Evolutionary conservation across 92 coral and sea anemone genomes (phyloP), one percentile per base, ranked within the genome.

Genomic region (Heteractis magnifica): DNA sequence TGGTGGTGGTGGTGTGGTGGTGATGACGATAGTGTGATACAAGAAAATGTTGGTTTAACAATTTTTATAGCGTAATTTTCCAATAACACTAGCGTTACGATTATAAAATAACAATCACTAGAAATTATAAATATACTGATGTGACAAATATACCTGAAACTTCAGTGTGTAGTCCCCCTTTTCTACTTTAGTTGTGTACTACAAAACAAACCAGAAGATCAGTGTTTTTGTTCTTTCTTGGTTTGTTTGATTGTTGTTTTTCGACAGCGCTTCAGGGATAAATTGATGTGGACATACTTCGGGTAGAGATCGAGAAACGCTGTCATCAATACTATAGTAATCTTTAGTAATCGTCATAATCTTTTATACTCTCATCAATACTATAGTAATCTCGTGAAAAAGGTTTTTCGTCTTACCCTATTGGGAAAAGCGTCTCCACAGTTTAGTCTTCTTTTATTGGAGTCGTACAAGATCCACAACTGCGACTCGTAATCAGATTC

Each of bases 401-500:
- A 19, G 79, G 52, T 3, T 49, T 49, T 6, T 23, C 20, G 41
- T 48, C 94, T 84, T 83, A 95, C 98, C 90, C 98, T 88, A 81
- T 92, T 90, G 49, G 98, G 93, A 50, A 96, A 96, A 34, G 99
- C 98, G 79, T 96, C 99, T 78, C 99, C 99, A 55, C 94, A 91
- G 50, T 93, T 95, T 64, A 96, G 64, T 64, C 91, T 87, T 87
- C 94, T 87, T 81, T 96, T 96, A 77, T 94, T 96, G 21, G 95
- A 79, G 89, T 96, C 99, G 50, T 92, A 96, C 34, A 96, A 18
- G 90, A 96, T 96, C 99, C 99, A 96, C 65, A 96, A 70, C 80
- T 96, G 99, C 10, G 98, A 92, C 80, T 94, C 98, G 77, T 94
- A 96, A 48, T 96, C 99, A 65, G 98, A 92, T 76, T 96, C 99